Percentiles rank a stretch among this genome's conserved stretches.
Conservation (phyloP, 2,888 invertebrate genomes). For the Amiota communis region DNA sequence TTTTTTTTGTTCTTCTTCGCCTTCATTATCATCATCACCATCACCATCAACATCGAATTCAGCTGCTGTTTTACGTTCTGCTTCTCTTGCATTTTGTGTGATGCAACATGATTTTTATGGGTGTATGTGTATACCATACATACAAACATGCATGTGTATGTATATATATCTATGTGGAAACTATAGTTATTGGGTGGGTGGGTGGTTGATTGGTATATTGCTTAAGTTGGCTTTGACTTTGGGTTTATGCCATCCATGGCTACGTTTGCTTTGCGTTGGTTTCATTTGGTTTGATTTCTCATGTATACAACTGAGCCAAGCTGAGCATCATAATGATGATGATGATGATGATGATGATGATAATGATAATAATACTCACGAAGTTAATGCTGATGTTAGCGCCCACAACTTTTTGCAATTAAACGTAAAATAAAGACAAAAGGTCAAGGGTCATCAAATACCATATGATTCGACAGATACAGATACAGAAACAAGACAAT, state of each 20-base stretch:
- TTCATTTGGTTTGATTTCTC: not conserved
- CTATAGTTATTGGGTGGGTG: slow-evolving; percentile 3
- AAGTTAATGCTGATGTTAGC: too few relatives aligned
- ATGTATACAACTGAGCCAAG: not conserved
- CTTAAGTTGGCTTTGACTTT: not conserved
- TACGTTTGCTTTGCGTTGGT: not conserved
- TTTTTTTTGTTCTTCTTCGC: too few relatives aligned
- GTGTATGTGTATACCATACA: slow-evolving; percentile 22
- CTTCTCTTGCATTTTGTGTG: slow-evolving; percentile 37
- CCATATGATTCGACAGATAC: too few relatives aligned
- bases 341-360: too few relatives aligned
- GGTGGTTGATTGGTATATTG: not conserved
- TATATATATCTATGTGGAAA: slow-evolving; percentile 2
- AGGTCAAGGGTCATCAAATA: too few relatives aligned
- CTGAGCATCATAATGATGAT: too few relatives aligned
- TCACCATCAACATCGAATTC: slow-evolving; percentile 8
- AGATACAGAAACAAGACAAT: too few relatives aligned
- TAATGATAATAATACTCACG: too few relatives aligned
- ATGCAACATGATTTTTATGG: too few relatives aligned
- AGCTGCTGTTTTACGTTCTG: slow-evolving; percentile 24
- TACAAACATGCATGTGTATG: slow-evolving; percentile 12
- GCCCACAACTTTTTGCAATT: too few relatives aligned
- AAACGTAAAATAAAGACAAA: too few relatives aligned
- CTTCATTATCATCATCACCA: not conserved
- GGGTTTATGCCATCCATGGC: not conserved